Conservation (phyloP, 2,113 vertebrate species). For the Cynocephalus volans region DNA sequence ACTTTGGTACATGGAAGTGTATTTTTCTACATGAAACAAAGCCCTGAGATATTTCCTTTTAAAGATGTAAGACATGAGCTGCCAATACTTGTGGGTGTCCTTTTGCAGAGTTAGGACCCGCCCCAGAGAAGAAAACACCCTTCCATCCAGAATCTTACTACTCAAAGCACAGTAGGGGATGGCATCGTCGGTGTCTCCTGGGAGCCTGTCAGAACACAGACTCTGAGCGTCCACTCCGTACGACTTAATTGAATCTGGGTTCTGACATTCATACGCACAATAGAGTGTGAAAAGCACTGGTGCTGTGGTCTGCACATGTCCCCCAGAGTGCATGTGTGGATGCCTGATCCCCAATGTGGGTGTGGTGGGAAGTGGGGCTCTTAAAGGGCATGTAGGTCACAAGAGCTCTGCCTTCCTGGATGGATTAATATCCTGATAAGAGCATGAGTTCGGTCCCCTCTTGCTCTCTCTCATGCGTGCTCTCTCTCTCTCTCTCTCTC, state of each 20-base stretch:
- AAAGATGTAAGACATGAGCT: background rate
- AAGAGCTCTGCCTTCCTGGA: background rate
- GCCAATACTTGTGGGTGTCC: too few species aligned
- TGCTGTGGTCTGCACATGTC: background rate
- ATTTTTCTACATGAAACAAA: background rate
- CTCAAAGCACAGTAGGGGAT: accelerated
- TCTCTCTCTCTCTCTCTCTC: too few species aligned
- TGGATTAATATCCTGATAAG: background rate
- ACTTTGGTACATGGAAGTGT: accelerated
- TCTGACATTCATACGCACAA: accelerated
- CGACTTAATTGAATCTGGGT: background rate
- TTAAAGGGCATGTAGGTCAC: background rate
- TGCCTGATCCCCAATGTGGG: too few species aligned
- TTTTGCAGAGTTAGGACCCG: background rate
- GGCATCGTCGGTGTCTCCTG: too few species aligned
- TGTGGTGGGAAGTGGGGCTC: background rate
- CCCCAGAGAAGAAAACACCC: accelerated
- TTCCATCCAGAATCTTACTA: background rate
- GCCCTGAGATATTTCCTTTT: background rate
- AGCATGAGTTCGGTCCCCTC: background rate
- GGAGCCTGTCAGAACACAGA: background rate
- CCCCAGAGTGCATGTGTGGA: background rate
- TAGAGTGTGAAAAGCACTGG: background rate
- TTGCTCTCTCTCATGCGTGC: background rate
- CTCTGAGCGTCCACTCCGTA: background rate